Conservation (phyloP, 1,140 invertebrate genomes). For the Vanessa tameamea region DNA sequence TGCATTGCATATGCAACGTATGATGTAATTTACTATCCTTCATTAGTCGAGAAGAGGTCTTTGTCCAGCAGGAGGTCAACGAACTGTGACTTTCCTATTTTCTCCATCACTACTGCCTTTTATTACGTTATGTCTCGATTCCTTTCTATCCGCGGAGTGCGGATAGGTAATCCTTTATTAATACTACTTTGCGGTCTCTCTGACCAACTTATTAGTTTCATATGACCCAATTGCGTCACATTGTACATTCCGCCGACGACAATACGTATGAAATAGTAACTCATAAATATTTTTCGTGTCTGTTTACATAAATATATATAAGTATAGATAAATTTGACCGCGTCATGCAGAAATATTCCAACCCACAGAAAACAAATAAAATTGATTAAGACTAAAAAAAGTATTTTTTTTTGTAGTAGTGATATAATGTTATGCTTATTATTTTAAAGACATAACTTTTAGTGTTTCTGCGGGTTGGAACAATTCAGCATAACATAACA, state of each 20-base stretch:
- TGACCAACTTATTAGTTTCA: conserved; percentile 65
- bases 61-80: conserved; percentile 31
- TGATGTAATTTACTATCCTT: conserved; percentile 21
- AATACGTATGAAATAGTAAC: conserved; percentile 45
- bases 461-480: no score
- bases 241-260: conserved; percentile 62
- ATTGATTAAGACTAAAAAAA: no score
- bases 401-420: no score
- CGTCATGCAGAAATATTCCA: no score
- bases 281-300: not conserved
- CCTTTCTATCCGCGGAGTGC: conserved; percentile 40
- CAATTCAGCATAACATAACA: no score
- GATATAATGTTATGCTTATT: no score
- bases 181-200: conserved; percentile 65
- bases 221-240: conserved; percentile 71
- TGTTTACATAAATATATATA: no score
- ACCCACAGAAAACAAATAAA: no score
- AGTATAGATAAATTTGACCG: no score
- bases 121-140: conserved; percentile 35
- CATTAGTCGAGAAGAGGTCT: conserved; percentile 23
- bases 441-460: no score
- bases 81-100: conserved; percentile 38
- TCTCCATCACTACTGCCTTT: conserved; percentile 36
- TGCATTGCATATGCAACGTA: not conserved
- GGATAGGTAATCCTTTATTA: conserved; percentile 54